phyloP scores from a whole-genome alignment of 2,888 invertebrate species.

The Hydrotaea diabolus region DNA sequence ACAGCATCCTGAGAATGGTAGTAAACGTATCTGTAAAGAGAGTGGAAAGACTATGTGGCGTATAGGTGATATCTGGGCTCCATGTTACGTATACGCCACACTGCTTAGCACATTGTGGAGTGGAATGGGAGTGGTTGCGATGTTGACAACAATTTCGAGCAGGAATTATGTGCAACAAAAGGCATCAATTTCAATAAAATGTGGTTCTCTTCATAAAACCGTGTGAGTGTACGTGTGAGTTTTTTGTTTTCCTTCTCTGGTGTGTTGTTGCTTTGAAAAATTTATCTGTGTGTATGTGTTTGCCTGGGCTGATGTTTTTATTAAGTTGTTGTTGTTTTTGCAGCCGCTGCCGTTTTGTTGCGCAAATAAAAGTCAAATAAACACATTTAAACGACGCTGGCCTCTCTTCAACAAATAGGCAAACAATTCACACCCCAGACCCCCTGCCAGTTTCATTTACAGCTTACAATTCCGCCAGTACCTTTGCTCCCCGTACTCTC shows the following conservation, averaged over 20 bases:
- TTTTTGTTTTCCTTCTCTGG: neutral
- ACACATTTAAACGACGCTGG: conserved; percentile 56
- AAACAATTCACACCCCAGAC: conserved; percentile 18
- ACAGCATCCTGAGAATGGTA: neutral
- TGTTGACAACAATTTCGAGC: conserved; percentile 1
- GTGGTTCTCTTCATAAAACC: neutral
- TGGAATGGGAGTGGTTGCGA: neutral
- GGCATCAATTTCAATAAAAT: conserved; percentile 59
- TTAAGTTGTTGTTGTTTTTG: conserved; percentile 15
- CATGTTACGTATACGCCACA: conserved; percentile 23
- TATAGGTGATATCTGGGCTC: conserved; percentile 20
- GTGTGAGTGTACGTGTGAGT: conserved; percentile 6
- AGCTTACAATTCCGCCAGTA: neutral
- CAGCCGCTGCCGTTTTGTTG: conserved; percentile 22
- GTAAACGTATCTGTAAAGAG: neutral
- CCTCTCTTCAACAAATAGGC: conserved; percentile 38
- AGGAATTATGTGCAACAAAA: conserved; percentile 41
- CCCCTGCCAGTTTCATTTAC: neutral
- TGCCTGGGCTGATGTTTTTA: neutral
- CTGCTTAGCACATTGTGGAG: neutral
- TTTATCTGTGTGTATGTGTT: conserved; percentile 9
- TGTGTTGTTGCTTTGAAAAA: neutral
- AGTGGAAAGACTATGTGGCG: neutral
- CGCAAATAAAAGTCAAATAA: conserved; percentile 61
- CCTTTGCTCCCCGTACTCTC: neutral